Conservation (phyloP, 2,888 invertebrate genomes). For the Pyrrhia umbra region DNA sequence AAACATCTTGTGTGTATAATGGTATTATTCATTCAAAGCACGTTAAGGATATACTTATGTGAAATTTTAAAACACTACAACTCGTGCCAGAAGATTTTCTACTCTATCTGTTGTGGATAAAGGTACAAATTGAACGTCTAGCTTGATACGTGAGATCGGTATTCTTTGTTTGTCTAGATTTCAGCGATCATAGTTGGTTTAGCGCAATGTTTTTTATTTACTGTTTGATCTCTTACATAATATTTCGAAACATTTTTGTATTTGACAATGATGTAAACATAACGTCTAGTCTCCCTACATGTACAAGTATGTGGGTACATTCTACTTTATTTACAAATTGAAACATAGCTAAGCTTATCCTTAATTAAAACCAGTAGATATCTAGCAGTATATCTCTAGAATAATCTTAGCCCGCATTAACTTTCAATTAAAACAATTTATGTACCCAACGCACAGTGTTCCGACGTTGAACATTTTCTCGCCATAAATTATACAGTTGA, state of each 20-base stretch:
- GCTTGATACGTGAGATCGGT: slow-evolving; percentile 14
- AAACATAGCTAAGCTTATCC: slow-evolving; percentile 20
- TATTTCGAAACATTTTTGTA: slow-evolving; percentile 5
- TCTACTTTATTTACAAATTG: slow-evolving; percentile 21
- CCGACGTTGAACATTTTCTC: slow-evolving; percentile 70
- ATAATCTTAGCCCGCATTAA: slow-evolving; percentile 82
- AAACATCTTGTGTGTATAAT: slow-evolving; percentile 33
- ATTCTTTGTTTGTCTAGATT: slow-evolving; percentile 48
- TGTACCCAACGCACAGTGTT: slow-evolving; percentile 73
- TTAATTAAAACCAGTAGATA: slow-evolving; percentile 48
- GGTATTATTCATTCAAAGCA: slow-evolving; percentile 46
- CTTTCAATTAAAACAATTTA: slow-evolving; percentile 87
- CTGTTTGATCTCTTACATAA: slow-evolving; percentile 16
- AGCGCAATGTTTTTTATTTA: slow-evolving; percentile 36
- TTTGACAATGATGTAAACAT: background rate
- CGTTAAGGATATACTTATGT: slow-evolving; percentile 26
- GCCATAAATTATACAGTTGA: slow-evolving; percentile 85
- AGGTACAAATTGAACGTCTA: slow-evolving; percentile 13
- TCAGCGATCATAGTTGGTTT: slow-evolving; percentile 30
- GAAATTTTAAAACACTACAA: slow-evolving; percentile 24
- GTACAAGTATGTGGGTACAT: slow-evolving; percentile 26
- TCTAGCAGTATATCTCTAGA: slow-evolving; percentile 30
- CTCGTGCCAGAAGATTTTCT: slow-evolving; percentile 19
- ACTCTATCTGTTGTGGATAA: slow-evolving; percentile 23
- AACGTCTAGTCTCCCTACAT: background rate